A percentile compares a stretch with the other conserved stretches of the same genome.
phyloP scores from a whole-genome alignment of 2,113 vertebrate species.

The Elephas maximus region DNA sequence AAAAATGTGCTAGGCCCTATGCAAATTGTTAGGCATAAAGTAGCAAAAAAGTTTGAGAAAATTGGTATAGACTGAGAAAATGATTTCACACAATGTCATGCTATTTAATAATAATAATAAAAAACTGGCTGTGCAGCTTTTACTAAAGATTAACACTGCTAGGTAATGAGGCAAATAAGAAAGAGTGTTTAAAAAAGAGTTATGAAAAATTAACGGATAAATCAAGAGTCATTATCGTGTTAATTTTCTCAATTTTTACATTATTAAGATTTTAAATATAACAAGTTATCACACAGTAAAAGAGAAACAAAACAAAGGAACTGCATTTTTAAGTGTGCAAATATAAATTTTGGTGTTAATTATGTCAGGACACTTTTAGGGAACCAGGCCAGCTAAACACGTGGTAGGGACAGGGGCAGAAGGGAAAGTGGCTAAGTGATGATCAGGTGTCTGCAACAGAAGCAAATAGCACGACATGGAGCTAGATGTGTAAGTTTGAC shows the following conservation, averaged over 20 bases:
- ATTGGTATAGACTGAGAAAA: not conserved
- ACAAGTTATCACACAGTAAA: not conserved
- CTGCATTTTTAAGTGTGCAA: not conserved
- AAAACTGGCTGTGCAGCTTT: not conserved
- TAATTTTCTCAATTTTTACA: not conserved
- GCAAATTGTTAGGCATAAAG: not conserved
- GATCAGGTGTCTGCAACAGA: not conserved
- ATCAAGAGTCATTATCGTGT: not conserved
- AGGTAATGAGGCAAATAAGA: not conserved
- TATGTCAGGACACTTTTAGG: not conserved
- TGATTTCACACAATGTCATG: not conserved
- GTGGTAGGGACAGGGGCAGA: not conserved
- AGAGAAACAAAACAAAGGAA: not conserved
- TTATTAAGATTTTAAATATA: conserved; percentile 10
- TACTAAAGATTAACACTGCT: not conserved
- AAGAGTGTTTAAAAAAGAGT: not conserved
- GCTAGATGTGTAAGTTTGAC: not conserved
- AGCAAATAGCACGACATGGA: not conserved
- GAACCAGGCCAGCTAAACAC: not conserved
- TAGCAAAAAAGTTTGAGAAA: not conserved
- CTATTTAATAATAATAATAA: not conserved
- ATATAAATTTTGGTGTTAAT: not conserved
- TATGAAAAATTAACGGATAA: not conserved
- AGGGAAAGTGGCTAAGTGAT: not conserved
- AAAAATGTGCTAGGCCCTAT: not conserved